Evolutionary conservation across 1,140 invertebrate species (phyloP), one percentile per base, ranked within the genome.

Genomic region (Cyphomyrmex costatus): DNA sequence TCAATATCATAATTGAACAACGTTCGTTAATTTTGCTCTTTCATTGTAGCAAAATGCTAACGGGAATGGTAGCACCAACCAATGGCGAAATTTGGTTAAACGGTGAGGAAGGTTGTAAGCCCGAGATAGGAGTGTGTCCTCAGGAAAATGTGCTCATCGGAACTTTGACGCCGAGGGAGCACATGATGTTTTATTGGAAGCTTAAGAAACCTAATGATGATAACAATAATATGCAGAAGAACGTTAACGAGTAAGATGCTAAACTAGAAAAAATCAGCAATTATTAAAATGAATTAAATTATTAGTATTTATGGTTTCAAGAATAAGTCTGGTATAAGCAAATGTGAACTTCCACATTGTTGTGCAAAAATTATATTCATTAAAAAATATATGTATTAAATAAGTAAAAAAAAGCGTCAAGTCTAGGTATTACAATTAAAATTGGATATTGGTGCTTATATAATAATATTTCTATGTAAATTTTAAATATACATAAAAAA

Each of bases 81-180:
- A 95, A 92, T 30, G 97, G 96, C 0, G 94, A 96, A 89, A 96
- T 97, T 53, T 82, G 93, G 49, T 88, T 96, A 21, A 94, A 95
- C 77, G 95, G 95, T 30, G 84, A 93, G 8, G 91, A 93, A 24
- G 90, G 88, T 53, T 89, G 88, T 58, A 94, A 95, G 60, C 92
- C 93, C 3, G 92, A 96, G 58, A 96, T 98, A 77, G 98, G 98
- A 53, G 97, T 98, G 86, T 98, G 98, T 93, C 97, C 97, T 73
- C 98, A 98, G 94, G 96, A 96, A 88, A 98, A 99, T 95, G 98
- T 98, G 33, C 95, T 99, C 14, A 97, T 98, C 91, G 97, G 97
- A 86, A 96, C 96, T 42, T 92, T 99, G 83, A 98, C 97, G 24
- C 97, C 98, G 0, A 93, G 96, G 49, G 98, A 99, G 93, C 98